Evolutionary conservation across 2,888 invertebrate species (phyloP).

Genomic region (Scaptomyza caliginosa): DNA sequence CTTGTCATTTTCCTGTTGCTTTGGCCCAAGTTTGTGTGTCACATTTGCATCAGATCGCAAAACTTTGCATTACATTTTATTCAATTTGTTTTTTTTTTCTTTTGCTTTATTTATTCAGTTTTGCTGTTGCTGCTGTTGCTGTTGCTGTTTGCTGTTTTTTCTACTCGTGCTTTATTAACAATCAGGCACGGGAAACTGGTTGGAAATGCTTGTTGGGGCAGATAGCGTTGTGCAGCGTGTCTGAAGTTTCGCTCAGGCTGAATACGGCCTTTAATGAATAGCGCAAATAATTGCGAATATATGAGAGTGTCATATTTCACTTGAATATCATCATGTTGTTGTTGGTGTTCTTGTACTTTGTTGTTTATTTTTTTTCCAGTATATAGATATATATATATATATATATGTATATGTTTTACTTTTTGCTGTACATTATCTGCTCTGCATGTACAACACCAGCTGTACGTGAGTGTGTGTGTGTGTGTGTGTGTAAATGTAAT

Average conservation of each 20-base stretch:
- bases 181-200: background rate
- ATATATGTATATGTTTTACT: constrained; percentile 4
- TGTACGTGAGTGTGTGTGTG: constrained; percentile 19
- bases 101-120: constrained; percentile 7
- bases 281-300: constrained; percentile 75
- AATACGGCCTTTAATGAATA: constrained; percentile 55
- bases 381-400: constrained; percentile 27
- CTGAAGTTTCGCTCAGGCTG: constrained; percentile 41
- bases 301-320: constrained; percentile 74
- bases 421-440: constrained; percentile 59
- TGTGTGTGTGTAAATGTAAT: constrained; percentile 45
- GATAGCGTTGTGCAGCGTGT: constrained; percentile 15
- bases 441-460: constrained; percentile 50
- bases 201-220: background rate
- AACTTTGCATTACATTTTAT: constrained; percentile 42
- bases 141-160: background rate
- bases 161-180: background rate
- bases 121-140: background rate
- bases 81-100: constrained; percentile 24
- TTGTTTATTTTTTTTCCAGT: constrained; percentile 6
- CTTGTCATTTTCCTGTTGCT: constrained; percentile 28
- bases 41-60: constrained; percentile 19
- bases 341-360: constrained; percentile 12
- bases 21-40: constrained; percentile 26
- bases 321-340: constrained; percentile 52